Conservation (phyloP, 1,140 invertebrate genomes). For the Drosophila ficusphila region DNA sequence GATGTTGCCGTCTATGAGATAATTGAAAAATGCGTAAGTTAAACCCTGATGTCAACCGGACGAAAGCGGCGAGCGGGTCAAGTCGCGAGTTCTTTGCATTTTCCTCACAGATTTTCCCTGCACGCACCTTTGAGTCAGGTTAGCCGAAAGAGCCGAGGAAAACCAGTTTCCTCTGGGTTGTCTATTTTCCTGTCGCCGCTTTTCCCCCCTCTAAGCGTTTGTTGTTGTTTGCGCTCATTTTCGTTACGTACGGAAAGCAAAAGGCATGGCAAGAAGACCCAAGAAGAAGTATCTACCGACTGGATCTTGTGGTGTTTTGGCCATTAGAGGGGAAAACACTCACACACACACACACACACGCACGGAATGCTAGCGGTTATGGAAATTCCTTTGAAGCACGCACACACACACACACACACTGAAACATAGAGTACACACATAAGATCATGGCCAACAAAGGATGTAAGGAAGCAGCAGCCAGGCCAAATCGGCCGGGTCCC, state of each 20-base stretch:
- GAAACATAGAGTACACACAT: no score
- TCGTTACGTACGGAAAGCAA: constrained; percentile 80
- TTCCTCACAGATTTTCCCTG: constrained; percentile 69
- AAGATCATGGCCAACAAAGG: constrained; percentile 22
- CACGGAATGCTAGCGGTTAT: constrained; percentile 80
- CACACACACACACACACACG: constrained; percentile 29
- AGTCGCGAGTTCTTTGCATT: constrained; percentile 54
- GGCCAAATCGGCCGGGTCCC: not conserved
- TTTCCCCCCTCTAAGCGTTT: no score
- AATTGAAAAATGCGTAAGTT: constrained; percentile 67
- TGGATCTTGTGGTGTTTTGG: constrained; percentile 46
- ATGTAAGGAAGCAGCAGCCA: constrained; percentile 54
- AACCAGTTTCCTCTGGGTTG: constrained; percentile 63
- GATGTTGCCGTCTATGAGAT: constrained; percentile 32
- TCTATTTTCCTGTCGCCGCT: constrained; percentile 59
- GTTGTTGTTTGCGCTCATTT: constrained; percentile 72
- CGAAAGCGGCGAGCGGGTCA: constrained; percentile 48
- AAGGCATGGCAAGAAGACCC: constrained; percentile 64
- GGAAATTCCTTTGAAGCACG: constrained; percentile 75
- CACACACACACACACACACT: constrained; percentile 13
- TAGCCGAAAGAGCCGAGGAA: constrained; percentile 13
- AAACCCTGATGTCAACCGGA: constrained; percentile 60
- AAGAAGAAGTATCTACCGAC: constrained; percentile 32
- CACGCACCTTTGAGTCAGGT: constrained; percentile 44
- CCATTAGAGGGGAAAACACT: constrained; percentile 56